Evolutionary conservation across 2,888 invertebrate species (phyloP).

Genomic region (Mesopsocus fuscifrons): DNA sequence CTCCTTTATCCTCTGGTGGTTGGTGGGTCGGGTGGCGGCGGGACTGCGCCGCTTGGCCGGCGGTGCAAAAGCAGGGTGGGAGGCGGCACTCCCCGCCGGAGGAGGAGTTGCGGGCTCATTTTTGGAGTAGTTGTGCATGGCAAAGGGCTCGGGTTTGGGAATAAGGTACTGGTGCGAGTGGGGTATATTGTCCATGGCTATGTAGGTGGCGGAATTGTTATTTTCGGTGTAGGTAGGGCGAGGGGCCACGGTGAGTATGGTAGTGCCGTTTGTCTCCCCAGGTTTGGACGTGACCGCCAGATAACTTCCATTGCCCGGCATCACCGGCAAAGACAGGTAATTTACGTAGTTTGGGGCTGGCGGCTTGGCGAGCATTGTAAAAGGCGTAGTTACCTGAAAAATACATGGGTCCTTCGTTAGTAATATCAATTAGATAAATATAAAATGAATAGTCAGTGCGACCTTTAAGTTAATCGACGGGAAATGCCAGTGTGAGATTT

Average conservation of each 20-base stretch:
- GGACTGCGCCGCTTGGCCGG: not conserved
- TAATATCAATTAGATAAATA: too few relatives aligned
- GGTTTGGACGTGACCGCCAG: slow-evolving; percentile 2
- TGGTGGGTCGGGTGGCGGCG: not conserved
- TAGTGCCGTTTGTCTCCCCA: slow-evolving; percentile 4
- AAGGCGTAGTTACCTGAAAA: not conserved
- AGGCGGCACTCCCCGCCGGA: too few relatives aligned
- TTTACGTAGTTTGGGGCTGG: slow-evolving; percentile 2
- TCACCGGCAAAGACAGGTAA: slow-evolving; percentile 2
- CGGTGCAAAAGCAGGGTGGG: not conserved
- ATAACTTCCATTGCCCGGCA: not conserved
- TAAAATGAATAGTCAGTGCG: too few relatives aligned
- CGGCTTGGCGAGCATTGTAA: slow-evolving; percentile 1
- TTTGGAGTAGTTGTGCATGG: slow-evolving; percentile 8
- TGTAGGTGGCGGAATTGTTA: not conserved
- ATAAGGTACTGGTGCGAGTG: slow-evolving; percentile 6
- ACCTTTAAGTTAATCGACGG: too few relatives aligned
- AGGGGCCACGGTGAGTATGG: slow-evolving; percentile 5
- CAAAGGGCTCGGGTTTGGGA: not conserved
- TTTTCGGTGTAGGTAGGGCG: not conserved
- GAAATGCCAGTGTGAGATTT: too few relatives aligned
- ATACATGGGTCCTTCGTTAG: too few relatives aligned
- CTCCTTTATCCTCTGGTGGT: slow-evolving; percentile 8
- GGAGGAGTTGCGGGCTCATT: not conserved
- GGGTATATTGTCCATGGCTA: slow-evolving; percentile 3